Conservation (phyloP, 2,888 invertebrate species). For the Erebia epiphron region DNA sequence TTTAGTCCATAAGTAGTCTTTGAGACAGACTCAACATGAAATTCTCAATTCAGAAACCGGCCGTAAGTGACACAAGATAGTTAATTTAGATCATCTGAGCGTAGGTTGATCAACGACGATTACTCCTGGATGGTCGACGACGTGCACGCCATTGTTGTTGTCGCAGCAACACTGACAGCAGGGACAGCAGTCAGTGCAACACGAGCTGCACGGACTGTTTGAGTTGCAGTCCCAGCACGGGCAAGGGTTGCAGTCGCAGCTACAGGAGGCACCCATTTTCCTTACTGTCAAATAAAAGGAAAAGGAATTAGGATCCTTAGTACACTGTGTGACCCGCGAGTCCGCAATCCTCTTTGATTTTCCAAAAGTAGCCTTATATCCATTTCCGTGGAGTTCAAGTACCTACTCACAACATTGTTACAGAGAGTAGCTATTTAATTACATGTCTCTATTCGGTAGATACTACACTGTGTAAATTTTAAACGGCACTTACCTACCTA, state of each 20-base stretch:
- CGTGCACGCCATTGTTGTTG: slow-evolving; percentile 45
- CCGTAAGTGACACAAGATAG: background rate
- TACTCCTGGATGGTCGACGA: slow-evolving; percentile 47
- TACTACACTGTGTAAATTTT: too few species aligned
- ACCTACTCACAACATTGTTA: too few species aligned
- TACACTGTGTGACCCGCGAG: too few species aligned
- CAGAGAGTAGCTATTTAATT: too few species aligned
- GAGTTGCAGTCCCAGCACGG: slow-evolving; percentile 39
- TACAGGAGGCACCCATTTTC: slow-evolving; percentile 38
- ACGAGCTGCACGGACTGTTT: slow-evolving; percentile 42
- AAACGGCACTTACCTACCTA: too few species aligned
- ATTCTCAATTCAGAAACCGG: too few species aligned
- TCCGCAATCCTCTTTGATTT: too few species aligned
- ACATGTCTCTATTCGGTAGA: too few species aligned
- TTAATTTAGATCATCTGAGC: slow-evolving; percentile 47
- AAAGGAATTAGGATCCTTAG: background rate
- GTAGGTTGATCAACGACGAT: slow-evolving; percentile 47
- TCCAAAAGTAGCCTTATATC: too few species aligned
- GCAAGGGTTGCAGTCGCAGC: slow-evolving; percentile 34
- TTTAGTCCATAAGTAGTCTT: too few species aligned
- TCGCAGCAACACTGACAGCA: slow-evolving; percentile 47
- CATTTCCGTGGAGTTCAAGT: too few species aligned
- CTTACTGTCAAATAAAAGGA: slow-evolving; percentile 11
- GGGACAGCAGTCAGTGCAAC: slow-evolving; percentile 25
- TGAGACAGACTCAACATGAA: too few species aligned